phyloP scores from a whole-genome alignment of 2,113 vertebrate species.

The Cyphomyrus plagiostoma region DNA sequence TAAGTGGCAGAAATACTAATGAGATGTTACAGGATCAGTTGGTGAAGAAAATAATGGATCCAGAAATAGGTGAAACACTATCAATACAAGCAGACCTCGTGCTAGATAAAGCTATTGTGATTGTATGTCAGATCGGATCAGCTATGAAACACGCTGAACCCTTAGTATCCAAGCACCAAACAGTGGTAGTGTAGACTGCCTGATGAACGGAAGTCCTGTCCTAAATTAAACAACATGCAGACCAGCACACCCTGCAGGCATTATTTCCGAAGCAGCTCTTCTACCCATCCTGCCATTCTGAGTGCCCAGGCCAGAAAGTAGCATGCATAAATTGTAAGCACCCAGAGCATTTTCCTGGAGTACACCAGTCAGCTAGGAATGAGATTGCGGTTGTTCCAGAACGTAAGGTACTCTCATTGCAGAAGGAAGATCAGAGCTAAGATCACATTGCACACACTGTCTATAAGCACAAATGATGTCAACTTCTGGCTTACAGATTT shows the following conservation, averaged over 20 bases:
- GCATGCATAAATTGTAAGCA: not conserved
- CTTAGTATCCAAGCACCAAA: not conserved
- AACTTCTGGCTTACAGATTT: not conserved
- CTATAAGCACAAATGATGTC: not conserved
- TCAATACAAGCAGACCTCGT: not conserved
- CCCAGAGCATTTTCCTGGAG: not conserved
- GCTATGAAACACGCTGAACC: not conserved
- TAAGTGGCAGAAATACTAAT: not conserved
- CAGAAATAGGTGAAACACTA: not conserved
- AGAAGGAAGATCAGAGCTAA: not conserved
- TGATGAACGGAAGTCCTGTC: not conserved
- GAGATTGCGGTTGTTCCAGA: not conserved
- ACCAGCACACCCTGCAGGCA: not conserved
- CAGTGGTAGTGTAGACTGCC: not conserved
- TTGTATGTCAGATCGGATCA: not conserved
- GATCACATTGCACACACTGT: not conserved
- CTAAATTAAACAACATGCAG: not conserved
- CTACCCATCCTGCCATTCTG: not conserved
- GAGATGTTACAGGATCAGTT: not conserved
- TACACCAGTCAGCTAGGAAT: not conserved
- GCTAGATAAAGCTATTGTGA: not conserved
- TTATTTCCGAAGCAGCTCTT: not conserved
- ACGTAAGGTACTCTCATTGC: not conserved
- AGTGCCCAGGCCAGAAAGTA: not conserved
- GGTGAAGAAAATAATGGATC: not conserved